Evolutionary conservation across 2,797 vertebrate genomes (phyloP).

Genomic region (Emydoidea blandingii): DNA sequence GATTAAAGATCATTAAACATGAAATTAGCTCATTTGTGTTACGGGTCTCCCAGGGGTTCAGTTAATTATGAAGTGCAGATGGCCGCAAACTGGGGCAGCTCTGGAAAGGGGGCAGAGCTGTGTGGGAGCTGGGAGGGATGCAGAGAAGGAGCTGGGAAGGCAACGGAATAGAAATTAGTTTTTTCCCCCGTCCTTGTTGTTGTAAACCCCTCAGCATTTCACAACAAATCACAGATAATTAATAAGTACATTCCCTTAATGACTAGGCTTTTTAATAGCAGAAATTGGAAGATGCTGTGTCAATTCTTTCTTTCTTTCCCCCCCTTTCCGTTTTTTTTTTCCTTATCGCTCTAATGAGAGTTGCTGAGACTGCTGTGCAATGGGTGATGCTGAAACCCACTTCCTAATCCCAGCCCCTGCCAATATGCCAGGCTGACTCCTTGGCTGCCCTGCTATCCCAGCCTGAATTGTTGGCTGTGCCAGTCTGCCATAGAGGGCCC

Average conservation of each 20-base stretch:
- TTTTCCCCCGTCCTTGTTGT: slow-evolving; percentile 68
- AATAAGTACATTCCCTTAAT: slow-evolving; percentile 81
- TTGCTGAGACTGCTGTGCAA: fast-evolving
- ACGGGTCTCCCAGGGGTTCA: slow-evolving; percentile 75
- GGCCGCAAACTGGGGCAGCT: slow-evolving; percentile 63
- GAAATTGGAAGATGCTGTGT: slow-evolving; percentile 76
- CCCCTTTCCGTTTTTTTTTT: neutral
- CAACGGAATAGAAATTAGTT: slow-evolving; percentile 38
- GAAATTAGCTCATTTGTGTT: slow-evolving; percentile 84
- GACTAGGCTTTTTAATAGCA: slow-evolving; percentile 80
- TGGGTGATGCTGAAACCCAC: neutral
- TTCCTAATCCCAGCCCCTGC: neutral
- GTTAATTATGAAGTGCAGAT: slow-evolving; percentile 80
- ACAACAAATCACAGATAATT: slow-evolving; percentile 84
- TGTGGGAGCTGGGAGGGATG: fast-evolving
- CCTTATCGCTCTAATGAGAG: fast-evolving
- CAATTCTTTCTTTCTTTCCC: slow-evolving; percentile 24
- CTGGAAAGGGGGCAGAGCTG: neutral
- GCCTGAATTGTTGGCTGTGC: neutral
- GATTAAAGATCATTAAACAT: slow-evolving; percentile 86
- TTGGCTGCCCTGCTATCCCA: neutral
- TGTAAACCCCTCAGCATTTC: slow-evolving; percentile 77
- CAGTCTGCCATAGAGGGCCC: neutral
- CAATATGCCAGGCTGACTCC: neutral
- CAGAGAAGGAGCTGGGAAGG: neutral